These are phyloP conservation scores for Lycia hirtaria DNA, from an alignment of 2,888 invertebrate species.

Conservation along the genomic window DNA sequence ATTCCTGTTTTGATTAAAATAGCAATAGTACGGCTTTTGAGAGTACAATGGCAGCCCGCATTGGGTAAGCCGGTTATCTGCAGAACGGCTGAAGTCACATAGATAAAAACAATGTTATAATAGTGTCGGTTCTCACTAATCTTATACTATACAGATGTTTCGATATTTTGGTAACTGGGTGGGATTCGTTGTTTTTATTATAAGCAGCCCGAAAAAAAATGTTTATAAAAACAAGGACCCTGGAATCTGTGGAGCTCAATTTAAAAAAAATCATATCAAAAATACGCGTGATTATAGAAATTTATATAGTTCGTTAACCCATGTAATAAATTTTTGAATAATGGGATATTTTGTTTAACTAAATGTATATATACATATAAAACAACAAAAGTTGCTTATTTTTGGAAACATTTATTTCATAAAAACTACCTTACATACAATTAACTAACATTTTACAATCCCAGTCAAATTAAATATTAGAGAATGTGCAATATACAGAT, in stretches of 20 bases:
- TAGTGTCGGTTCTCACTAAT: constrained; percentile 51
- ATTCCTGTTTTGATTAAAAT: constrained; percentile 49
- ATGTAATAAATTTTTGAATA: too few relatives aligned
- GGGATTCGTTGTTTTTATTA: constrained; percentile 3
- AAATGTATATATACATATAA: too few relatives aligned
- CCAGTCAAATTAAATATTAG: constrained; percentile 7
- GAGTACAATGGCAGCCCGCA: constrained; percentile 56
- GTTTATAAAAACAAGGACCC: too few relatives aligned
- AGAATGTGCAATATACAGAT: constrained; percentile 2
- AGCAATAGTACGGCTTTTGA: constrained; percentile 45
- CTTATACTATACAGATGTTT: constrained; percentile 34
- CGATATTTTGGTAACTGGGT: constrained; percentile 23
- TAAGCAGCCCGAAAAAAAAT: too few relatives aligned
- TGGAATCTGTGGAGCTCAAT: too few relatives aligned
- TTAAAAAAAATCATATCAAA: too few relatives aligned
- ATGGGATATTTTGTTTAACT: too few relatives aligned
- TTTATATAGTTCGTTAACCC: too few relatives aligned
- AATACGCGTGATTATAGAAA: too few relatives aligned
- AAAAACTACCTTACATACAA: too few relatives aligned
- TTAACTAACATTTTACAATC: not conserved
- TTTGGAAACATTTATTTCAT: too few relatives aligned
- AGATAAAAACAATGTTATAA: constrained; percentile 63
- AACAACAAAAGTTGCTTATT: not conserved
- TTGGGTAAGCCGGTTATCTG: constrained; percentile 55
- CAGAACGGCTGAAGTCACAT: constrained; percentile 49